These are phyloP conservation scores for Lymantria monacha DNA, from an alignment of 2,888 invertebrate genomes.

Conservation along the genomic window DNA sequence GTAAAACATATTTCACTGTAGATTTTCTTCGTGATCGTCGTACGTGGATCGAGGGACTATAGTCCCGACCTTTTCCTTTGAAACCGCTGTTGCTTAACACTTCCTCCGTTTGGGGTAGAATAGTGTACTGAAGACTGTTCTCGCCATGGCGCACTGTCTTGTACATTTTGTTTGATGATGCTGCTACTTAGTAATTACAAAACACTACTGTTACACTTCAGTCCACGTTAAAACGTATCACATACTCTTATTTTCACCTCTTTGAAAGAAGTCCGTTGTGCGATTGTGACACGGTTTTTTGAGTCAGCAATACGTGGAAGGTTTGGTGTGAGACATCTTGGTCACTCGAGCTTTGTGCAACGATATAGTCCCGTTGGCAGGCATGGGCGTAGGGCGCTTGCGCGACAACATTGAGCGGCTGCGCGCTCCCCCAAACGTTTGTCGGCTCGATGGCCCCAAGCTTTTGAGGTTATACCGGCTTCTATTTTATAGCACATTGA, in stretches of 20 bases:
- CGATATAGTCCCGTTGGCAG: constrained; percentile 44
- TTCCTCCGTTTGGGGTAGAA: constrained; percentile 87
- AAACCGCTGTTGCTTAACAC: constrained; percentile 83
- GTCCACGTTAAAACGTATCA: constrained; percentile 55
- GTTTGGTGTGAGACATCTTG: constrained; percentile 59
- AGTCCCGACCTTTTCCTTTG: constrained; percentile 78
- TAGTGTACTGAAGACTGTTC: constrained; percentile 88
- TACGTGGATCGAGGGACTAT: constrained; percentile 73
- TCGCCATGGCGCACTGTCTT: constrained; percentile 89
- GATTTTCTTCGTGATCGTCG: constrained; percentile 62
- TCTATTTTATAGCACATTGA: constrained; percentile 49
- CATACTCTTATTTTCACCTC: constrained; percentile 61
- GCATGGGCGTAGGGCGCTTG: constrained; percentile 52
- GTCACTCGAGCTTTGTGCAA: constrained; percentile 68
- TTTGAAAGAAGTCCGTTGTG: constrained; percentile 36
- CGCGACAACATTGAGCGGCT: constrained; percentile 77
- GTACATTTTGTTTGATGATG: constrained; percentile 81
- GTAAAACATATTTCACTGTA: constrained; percentile 61
- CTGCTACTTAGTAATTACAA: constrained; percentile 50
- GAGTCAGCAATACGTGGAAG: constrained; percentile 51
- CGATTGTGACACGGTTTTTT: constrained; percentile 39
- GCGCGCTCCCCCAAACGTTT: constrained; percentile 61
- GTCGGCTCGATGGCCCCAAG: constrained; percentile 46
- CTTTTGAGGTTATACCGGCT: constrained; percentile 80
- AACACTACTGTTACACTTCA: constrained; percentile 58